A percentile compares a stretch with the other conserved stretches of the same genome.
These are phyloP conservation scores for Rhynchophorus ferrugineus DNA, from an alignment of 1,140 invertebrate genomes.

Conservation along the genomic window DNA sequence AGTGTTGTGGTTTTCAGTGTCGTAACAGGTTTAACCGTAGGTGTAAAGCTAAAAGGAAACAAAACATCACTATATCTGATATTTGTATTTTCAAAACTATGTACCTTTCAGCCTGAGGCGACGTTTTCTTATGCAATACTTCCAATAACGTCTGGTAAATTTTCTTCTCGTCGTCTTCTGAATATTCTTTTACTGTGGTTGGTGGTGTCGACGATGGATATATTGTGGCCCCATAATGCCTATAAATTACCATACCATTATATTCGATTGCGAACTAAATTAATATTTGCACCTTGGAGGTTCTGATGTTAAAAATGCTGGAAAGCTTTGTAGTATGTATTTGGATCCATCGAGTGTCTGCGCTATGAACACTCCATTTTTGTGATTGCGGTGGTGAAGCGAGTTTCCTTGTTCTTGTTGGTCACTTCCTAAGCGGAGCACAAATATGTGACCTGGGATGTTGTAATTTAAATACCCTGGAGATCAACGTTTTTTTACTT, in stretches of 20 bases:
- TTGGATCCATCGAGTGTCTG: slow-evolving; percentile 27
- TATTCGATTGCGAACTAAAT: too few relatives aligned
- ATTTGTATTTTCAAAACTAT: too few relatives aligned
- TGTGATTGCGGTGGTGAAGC: slow-evolving; percentile 11
- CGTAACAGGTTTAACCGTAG: slow-evolving; percentile 22
- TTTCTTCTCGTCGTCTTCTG: slow-evolving; percentile 12
- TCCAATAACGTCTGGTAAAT: slow-evolving; percentile 12
- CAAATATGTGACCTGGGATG: slow-evolving; percentile 36
- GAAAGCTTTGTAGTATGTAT: slow-evolving; percentile 30
- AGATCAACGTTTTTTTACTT: not conserved
- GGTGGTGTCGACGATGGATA: slow-evolving; percentile 4
- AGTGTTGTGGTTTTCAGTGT: slow-evolving; percentile 6
- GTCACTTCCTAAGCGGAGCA: slow-evolving; percentile 23
- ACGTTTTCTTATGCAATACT: slow-evolving; percentile 14
- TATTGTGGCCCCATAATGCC: not conserved
- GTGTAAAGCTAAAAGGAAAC: slow-evolving; percentile 28
- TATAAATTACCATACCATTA: too few relatives aligned
- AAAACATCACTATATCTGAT: too few relatives aligned
- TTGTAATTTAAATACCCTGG: slow-evolving; percentile 32
- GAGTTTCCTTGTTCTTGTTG: slow-evolving; percentile 3
- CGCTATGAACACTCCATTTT: slow-evolving; percentile 23
- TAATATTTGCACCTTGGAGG: slow-evolving; percentile 4
- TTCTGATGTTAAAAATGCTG: slow-evolving; percentile 19
- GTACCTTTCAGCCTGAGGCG: slow-evolving; percentile 6
- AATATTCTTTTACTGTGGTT: slow-evolving; percentile 10